These are phyloP conservation scores for Caenorhabditis zanzibari DNA, from an alignment of 2,888 invertebrate genomes.

Conservation along the genomic window DNA sequence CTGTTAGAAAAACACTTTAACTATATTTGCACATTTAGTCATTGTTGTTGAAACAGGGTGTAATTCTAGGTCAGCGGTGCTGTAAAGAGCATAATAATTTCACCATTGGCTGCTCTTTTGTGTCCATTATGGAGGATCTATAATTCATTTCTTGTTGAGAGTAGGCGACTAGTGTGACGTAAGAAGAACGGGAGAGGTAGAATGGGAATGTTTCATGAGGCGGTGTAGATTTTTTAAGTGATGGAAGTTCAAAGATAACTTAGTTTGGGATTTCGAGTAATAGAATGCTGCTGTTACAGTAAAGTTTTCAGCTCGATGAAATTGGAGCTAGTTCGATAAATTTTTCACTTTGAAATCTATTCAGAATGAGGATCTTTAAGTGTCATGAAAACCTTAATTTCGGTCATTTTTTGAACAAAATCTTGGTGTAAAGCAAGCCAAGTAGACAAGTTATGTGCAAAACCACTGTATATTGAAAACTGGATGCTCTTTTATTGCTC, in stretches of 20 bases:
- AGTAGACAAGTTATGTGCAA: too few species aligned
- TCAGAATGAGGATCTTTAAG: too few species aligned
- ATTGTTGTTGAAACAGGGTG: neutral
- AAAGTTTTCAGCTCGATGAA: too few species aligned
- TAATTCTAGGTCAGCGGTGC: neutral
- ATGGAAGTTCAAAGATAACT: neutral
- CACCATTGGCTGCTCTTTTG: conserved; percentile 28
- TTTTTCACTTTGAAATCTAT: too few species aligned
- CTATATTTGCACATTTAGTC: neutral
- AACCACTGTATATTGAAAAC: too few species aligned
- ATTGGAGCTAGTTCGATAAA: too few species aligned
- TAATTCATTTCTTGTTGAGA: conserved; percentile 23
- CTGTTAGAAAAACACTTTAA: neutral
- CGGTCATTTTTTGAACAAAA: too few species aligned
- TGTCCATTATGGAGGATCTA: conserved; percentile 24
- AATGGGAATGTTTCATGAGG: neutral
- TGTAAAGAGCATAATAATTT: conserved; percentile 6
- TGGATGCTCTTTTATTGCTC: too few species aligned
- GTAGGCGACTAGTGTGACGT: conserved; percentile 5
- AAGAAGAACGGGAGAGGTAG: neutral
- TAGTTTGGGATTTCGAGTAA: neutral
- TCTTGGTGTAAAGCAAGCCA: too few species aligned
- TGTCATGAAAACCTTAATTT: too few species aligned
- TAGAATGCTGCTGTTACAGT: too few species aligned
- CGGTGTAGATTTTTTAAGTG: neutral